Conservation (phyloP, 2,797 vertebrate species). For the Pangasius krempfi region DNA sequence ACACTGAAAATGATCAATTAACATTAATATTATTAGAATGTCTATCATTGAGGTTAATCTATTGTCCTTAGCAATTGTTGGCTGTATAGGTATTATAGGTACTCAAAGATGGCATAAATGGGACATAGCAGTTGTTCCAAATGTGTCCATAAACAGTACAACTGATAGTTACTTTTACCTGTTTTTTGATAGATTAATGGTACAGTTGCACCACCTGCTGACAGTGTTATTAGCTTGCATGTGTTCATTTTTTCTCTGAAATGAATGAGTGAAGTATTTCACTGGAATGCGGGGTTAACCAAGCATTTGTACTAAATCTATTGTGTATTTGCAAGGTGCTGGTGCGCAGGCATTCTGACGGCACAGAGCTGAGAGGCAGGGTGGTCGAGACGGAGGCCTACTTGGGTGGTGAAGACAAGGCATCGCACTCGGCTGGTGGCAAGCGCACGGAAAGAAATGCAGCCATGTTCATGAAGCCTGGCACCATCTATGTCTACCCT, state of each 20-base stretch:
- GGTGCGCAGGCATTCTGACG: constrained; percentile 81
- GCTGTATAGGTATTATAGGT: background rate
- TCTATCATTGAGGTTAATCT: background rate
- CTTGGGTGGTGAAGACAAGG: constrained; percentile 89
- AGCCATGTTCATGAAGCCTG: constrained; percentile 95
- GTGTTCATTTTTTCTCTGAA: background rate
- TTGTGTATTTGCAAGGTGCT: constrained; percentile 78
- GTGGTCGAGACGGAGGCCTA: constrained; percentile 96
- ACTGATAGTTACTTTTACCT: background rate
- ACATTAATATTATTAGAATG: background rate
- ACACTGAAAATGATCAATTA: background rate
- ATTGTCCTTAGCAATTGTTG: background rate
- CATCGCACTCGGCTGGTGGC: constrained; percentile 92
- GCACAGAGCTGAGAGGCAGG: constrained; percentile 84
- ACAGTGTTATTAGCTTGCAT: background rate
- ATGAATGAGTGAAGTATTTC: background rate
- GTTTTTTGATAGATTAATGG: background rate
- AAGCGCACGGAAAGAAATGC: constrained; percentile 86
- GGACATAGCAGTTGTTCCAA: background rate
- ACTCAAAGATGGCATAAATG: background rate
- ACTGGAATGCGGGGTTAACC: background rate
- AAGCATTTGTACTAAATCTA: background rate
- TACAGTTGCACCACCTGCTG: constrained; percentile 40
- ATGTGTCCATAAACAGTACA: background rate
- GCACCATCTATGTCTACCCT: constrained; percentile 92